Conservation (phyloP, 2,888 invertebrate genomes). For the Augochlorella aurata region DNA sequence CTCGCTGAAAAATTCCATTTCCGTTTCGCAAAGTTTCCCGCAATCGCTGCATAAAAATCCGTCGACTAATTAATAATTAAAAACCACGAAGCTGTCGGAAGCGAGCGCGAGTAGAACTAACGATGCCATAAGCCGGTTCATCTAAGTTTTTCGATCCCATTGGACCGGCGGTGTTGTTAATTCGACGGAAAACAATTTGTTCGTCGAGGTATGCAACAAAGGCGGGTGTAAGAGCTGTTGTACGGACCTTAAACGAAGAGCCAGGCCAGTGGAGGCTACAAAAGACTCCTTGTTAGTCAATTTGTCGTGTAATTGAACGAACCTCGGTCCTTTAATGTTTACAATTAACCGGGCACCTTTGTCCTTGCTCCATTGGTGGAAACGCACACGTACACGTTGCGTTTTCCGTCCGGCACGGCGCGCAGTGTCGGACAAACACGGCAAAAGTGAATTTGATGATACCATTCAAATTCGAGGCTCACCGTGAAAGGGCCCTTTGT, state of each 20-base stretch:
- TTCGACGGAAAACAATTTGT: not conserved
- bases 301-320: conserved; percentile 6
- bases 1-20: not conserved
- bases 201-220: not conserved
- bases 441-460: not conserved
- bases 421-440: not conserved
- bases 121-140: not conserved
- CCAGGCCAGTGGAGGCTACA: not conserved
- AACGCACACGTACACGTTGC: not conserved
- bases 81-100: not conserved
- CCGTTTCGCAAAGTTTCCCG: not conserved
- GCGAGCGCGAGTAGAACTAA: no score
- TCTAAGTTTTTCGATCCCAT: not conserved
- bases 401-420: not conserved
- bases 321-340: not conserved
- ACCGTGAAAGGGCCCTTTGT: not conserved
- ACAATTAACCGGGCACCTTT: not conserved
- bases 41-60: not conserved
- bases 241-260: not conserved
- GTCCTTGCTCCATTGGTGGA: not conserved
- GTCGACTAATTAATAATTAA: not conserved
- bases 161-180: not conserved
- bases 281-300: not conserved
- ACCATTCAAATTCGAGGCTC: not conserved
- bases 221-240: not conserved